These are phyloP conservation scores for Poecilia latipinna DNA, from an alignment of 2,113 vertebrate genomes.

Conservation along the genomic window DNA sequence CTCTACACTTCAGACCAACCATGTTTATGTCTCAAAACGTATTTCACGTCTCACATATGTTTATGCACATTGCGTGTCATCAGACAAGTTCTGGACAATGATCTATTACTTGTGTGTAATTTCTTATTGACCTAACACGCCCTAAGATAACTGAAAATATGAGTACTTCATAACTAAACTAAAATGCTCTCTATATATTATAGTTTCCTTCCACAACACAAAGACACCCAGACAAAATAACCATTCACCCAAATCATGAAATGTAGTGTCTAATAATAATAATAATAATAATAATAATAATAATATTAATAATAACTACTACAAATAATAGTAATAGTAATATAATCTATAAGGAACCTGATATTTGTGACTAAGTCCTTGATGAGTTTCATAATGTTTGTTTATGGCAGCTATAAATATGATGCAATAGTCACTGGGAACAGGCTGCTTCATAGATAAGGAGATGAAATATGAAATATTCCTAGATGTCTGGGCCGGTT, in stretches of 20 bases:
- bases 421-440: neutral
- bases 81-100: neutral
- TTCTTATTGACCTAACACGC: no score
- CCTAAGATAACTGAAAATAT: no score
- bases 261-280: no score
- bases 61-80: neutral
- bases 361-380: neutral
- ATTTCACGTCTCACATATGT: neutral
- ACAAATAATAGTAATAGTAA: no score
- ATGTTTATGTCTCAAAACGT: neutral
- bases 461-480: neutral
- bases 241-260: no score
- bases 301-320: neutral
- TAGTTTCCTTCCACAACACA: no score
- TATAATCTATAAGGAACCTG: neutral
- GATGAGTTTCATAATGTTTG: neutral
- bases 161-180: no score
- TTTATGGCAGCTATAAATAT: neutral
- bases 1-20: neutral
- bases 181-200: no score
- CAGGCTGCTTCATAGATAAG: neutral
- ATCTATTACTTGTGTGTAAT: no score
- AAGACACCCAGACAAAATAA: no score
- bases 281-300: neutral
- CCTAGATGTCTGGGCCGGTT: neutral